These are phyloP conservation scores for Trididemnum nubilum DNA, from an alignment of 23 tunicate genomes.

Conservation along the genomic window DNA sequence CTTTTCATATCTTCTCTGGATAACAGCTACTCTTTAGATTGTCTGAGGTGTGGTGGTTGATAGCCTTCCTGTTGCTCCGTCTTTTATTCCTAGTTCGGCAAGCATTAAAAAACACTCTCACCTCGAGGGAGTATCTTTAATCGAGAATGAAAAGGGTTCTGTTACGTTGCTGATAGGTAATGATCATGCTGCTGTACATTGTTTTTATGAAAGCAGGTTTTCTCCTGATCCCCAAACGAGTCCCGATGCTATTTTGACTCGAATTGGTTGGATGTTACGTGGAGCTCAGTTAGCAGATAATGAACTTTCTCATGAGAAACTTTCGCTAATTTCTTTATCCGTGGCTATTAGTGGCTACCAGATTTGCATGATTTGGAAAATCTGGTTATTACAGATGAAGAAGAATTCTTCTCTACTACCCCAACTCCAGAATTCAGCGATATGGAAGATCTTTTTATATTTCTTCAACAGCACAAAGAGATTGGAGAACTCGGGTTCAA, in stretches of 20 bases:
- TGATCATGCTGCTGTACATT: background rate
- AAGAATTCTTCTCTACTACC: background rate
- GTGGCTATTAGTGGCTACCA: background rate
- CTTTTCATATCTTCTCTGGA: background rate
- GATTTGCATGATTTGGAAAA: background rate
- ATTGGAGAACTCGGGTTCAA: background rate
- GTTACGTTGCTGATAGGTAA: conserved; percentile 1
- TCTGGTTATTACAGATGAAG: background rate
- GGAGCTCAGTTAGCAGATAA: background rate
- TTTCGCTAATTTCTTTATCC: background rate
- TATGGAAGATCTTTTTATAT: background rate
- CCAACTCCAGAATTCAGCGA: background rate
- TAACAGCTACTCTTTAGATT: background rate
- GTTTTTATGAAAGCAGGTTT: background rate
- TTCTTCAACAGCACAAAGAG: background rate
- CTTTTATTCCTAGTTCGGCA: background rate
- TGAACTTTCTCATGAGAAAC: background rate
- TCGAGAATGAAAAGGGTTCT: background rate
- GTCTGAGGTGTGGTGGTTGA: background rate
- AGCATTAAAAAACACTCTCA: background rate
- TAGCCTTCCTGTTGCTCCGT: background rate
- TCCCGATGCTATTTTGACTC: background rate
- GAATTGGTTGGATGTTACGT: background rate
- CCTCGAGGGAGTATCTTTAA: too few relatives aligned
- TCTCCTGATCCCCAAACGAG: background rate